phyloP scores from a whole-genome alignment of 2,888 invertebrate species.

The Leucania comma region DNA sequence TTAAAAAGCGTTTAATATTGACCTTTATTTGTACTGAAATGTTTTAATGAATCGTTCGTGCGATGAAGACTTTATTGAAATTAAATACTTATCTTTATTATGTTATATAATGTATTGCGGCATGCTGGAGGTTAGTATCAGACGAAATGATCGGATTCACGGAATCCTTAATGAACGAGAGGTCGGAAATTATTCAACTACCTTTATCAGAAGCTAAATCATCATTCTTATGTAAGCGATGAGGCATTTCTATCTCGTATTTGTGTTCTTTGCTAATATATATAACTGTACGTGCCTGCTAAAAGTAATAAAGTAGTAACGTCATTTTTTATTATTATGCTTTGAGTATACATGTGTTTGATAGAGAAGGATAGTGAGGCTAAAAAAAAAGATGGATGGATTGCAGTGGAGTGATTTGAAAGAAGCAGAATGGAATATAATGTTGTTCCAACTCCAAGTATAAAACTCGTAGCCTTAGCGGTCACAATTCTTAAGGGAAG shows the following conservation, averaged over 20 bases:
- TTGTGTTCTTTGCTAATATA: constrained; percentile 27
- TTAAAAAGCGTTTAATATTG: constrained; percentile 36
- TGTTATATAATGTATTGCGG: constrained; percentile 58
- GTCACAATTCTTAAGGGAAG: no score
- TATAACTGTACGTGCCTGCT: neutral
- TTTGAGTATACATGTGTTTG: neutral
- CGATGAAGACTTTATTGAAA: constrained; percentile 50
- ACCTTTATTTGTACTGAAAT: constrained; percentile 51
- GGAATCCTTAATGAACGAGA: constrained; percentile 72
- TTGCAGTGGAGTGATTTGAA: no score
- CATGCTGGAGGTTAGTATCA: constrained; percentile 45
- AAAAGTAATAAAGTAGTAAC: neutral
- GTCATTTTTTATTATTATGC: neutral
- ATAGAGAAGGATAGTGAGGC: no score
- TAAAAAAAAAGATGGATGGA: no score
- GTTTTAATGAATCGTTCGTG: constrained; percentile 54
- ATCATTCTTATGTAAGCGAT: constrained; percentile 63
- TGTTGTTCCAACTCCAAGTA: no score
- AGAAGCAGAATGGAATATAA: no score
- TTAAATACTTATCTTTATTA: constrained; percentile 49
- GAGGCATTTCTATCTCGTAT: constrained; percentile 52
- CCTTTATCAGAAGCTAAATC: constrained; percentile 67
- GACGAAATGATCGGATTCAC: constrained; percentile 65
- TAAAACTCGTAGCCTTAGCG: no score
- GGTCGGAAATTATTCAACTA: constrained; percentile 68